Evolutionary conservation across 2,113 vertebrate genomes (phyloP).

Genomic region (Lycaon pictus): DNA sequence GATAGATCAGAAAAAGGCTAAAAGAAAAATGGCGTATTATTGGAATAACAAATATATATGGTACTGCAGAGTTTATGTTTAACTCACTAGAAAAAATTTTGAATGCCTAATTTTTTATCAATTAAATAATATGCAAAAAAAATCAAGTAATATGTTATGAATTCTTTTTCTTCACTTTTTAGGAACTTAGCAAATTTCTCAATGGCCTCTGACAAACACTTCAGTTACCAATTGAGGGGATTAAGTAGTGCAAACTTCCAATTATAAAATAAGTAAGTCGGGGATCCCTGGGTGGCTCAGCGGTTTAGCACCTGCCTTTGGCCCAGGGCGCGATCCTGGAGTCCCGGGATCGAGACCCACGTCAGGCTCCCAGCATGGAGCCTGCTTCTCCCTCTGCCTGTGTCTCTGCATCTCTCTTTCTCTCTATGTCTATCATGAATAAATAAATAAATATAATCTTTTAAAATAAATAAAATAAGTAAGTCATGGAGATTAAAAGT

Average conservation of each 20-base stretch:
- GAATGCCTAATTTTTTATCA: not conserved
- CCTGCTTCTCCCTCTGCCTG: too few relatives aligned
- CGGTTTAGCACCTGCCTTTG: too few relatives aligned
- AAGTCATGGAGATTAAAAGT: not conserved
- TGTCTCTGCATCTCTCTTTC: too few relatives aligned
- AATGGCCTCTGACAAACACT: not conserved
- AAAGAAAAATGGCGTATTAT: conserved; percentile 1
- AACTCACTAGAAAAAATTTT: not conserved
- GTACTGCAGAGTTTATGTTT: not conserved
- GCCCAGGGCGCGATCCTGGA: too few relatives aligned
- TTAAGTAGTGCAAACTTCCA: not conserved
- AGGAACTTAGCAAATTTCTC: conserved; percentile 21
- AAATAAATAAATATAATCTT: too few relatives aligned
- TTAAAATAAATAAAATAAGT: not conserved
- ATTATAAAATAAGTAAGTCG: not conserved
- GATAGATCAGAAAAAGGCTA: conserved; percentile 18
- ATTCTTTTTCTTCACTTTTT: not conserved
- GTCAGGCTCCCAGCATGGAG: too few relatives aligned
- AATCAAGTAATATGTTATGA: not conserved
- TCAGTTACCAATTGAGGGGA: not conserved
- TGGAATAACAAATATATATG: not conserved
- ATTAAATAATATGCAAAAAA: not conserved
- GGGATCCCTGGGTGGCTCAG: too few relatives aligned
- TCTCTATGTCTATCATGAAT: too few relatives aligned
- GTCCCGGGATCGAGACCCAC: too few relatives aligned